Conservation (phyloP, 1,140 invertebrate genomes). For the Papilio machaon region DNA sequence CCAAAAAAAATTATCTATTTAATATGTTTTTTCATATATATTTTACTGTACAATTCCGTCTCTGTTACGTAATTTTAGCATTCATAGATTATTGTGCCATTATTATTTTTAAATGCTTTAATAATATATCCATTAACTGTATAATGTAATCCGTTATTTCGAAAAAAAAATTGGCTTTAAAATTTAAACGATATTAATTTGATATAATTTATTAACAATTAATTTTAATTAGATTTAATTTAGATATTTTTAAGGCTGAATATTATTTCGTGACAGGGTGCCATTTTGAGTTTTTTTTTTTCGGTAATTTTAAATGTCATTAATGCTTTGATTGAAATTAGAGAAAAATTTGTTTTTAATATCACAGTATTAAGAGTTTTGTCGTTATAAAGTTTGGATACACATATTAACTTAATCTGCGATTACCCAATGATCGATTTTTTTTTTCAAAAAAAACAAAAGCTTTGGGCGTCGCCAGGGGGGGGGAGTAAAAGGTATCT, state of each 20-base stretch:
- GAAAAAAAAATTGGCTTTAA: slow-evolving; percentile 13
- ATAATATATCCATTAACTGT: slow-evolving; percentile 15
- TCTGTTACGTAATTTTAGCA: slow-evolving; percentile 15
- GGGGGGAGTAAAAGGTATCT: too few relatives aligned
- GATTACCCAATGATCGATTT: too few relatives aligned
- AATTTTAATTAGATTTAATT: slow-evolving; percentile 44
- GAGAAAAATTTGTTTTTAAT: not conserved
- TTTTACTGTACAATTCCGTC: slow-evolving; percentile 30
- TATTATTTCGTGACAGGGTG: slow-evolving; percentile 65
- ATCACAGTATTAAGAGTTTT: too few relatives aligned
- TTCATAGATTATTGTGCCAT: slow-evolving; percentile 37
- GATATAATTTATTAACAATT: slow-evolving; percentile 63
- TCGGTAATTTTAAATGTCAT: not conserved
- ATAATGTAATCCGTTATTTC: slow-evolving; percentile 4
- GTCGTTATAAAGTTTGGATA: too few relatives aligned
- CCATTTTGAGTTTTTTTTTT: slow-evolving; percentile 54
- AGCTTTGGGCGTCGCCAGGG: too few relatives aligned
- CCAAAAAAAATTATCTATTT: slow-evolving; percentile 8
- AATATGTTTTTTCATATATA: not conserved
- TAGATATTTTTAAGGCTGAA: slow-evolving; percentile 54
- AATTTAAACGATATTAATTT: slow-evolving; percentile 29
- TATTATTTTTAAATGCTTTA: slow-evolving; percentile 22
- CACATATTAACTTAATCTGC: too few relatives aligned
- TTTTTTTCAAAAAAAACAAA: too few relatives aligned
- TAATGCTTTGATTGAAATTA: slow-evolving; percentile 38